Base-by-base conservation (phyloP, 2,797 vertebrate species). In the Neopelma chrysocephalum region DNA sequence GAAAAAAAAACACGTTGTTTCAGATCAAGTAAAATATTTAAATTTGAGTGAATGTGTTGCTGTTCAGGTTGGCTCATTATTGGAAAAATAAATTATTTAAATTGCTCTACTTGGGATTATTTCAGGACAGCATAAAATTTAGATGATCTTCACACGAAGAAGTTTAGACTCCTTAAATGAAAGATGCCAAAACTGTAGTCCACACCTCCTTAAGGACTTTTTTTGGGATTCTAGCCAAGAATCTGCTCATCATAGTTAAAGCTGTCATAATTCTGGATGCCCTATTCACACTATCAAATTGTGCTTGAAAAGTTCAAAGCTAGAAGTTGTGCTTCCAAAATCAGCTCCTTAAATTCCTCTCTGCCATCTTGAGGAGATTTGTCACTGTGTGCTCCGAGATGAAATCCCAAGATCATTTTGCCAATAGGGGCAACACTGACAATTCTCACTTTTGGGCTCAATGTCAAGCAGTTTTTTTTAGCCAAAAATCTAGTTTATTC, bases 241-340 rank as follows among this genome's bases (percentile, higher is more conserved):
- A 93, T 94, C 57, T 94, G 91, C 72, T 90, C 12, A 12, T 86
- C 11, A 2, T 6, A 54, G 65, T 65, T 86, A n/a, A 88, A 93
- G 47, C 56, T 95, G 93, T 95, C 82, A 83, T 65, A 94, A 90
- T 90, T 95, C 87, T 93, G 91, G 69, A 54, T 91, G 85, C 90
- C 90, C 94, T 96, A 83, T 95, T 94, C 85, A 91, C 91, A 96
- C 93, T 42, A 69, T 95, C 82, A 96, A 88, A 96, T 91, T 68
- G 61, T 90, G 65, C 72, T 83, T 81, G 87, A 88, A 78, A 88
- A 90, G 34, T 91, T 94, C 3, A 43, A 13, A 64, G 51, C 27
- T 83, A n/a, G 66, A 89, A 93, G 64, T 62, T 89, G 38, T 48
- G 38, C 45, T 96, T 94, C 87, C 57, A 94, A 95, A 96, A 91